phyloP scores from a whole-genome alignment of 2,113 vertebrate species.

The Podocnemis expansa region DNA sequence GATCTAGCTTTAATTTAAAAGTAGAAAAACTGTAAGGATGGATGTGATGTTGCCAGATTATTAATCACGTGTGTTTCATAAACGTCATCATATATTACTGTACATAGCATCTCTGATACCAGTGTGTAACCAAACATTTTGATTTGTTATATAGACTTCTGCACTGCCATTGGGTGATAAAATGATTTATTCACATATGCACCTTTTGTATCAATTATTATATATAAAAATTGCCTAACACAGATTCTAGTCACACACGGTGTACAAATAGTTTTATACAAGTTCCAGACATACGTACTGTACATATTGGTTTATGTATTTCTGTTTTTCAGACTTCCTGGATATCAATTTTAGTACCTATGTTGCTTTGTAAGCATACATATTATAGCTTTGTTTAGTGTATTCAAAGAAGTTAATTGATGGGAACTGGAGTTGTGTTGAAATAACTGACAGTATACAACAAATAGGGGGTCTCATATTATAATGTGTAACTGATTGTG shows the following conservation, averaged over 20 bases:
- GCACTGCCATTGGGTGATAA: background rate
- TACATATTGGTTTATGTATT: background rate
- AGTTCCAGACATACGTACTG: background rate
- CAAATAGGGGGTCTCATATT: background rate
- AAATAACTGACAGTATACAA: background rate
- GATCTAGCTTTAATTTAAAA: background rate
- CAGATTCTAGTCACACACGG: background rate
- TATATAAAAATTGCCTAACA: background rate
- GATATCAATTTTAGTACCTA: background rate
- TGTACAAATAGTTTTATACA: background rate
- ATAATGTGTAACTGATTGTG: background rate
- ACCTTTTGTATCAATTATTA: background rate
- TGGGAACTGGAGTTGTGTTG: background rate
- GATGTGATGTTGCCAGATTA: background rate
- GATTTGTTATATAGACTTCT: background rate
- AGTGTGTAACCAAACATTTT: background rate
- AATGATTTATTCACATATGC: background rate
- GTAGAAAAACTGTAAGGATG: background rate
- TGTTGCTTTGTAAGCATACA: background rate
- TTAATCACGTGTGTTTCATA: background rate
- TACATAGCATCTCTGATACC: background rate
- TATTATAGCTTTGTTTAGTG: background rate
- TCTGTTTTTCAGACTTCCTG: background rate
- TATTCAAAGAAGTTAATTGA: background rate
- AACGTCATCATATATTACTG: background rate